phyloP scores from a whole-genome alignment of 2,888 invertebrate species.

The Leptinotarsa tumamoca region DNA sequence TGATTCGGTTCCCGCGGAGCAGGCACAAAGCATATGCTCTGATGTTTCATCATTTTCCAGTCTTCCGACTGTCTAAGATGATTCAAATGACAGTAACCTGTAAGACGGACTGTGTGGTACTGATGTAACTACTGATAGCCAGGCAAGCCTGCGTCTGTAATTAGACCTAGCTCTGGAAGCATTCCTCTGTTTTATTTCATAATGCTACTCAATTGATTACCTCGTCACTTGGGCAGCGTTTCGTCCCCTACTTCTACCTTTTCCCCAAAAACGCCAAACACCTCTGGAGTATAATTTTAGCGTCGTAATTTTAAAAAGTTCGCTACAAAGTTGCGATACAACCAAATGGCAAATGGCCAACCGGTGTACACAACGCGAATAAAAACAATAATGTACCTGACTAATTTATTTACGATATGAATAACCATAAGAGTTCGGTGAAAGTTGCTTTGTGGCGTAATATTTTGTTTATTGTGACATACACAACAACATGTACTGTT shows the following conservation, averaged over 20 bases:
- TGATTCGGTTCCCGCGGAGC: too few species aligned
- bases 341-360: not conserved
- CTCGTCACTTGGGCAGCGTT: too few species aligned
- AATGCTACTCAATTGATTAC: too few species aligned
- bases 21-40: too few species aligned
- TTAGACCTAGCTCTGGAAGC: too few species aligned
- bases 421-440: conserved; percentile 47
- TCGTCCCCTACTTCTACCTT: not conserved
- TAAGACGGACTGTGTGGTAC: too few species aligned
- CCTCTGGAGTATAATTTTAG: not conserved
- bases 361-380: conserved; percentile 1
- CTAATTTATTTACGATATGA: conserved; percentile 27
- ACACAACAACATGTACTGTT: conserved; percentile 20
- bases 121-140: too few species aligned
- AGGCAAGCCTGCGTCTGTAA: too few species aligned
- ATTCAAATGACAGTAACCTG: too few species aligned
- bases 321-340: not conserved
- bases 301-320: not conserved
- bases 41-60: too few species aligned
- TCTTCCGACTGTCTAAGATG: too few species aligned
- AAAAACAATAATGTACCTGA: conserved; percentile 17
- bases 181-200: too few species aligned
- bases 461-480: conserved; percentile 31
- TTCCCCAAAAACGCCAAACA: not conserved
- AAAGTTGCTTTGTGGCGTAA: conserved; percentile 42